Conservation (phyloP, 1,140 invertebrate genomes). For the Parapsyche elsis region DNA sequence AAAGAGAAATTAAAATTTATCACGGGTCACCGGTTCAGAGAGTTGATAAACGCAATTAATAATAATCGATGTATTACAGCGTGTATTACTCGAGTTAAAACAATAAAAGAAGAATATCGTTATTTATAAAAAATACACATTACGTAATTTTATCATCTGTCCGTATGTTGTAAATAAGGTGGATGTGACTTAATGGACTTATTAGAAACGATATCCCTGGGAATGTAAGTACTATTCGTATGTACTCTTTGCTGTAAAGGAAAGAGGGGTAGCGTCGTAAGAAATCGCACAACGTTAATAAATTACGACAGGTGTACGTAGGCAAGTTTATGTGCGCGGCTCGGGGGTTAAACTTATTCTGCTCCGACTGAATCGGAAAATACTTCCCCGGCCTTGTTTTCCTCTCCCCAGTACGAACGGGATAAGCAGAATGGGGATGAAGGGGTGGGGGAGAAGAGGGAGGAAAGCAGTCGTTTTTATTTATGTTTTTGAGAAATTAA, state of each 20-base stretch:
- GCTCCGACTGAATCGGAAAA: conserved; percentile 47
- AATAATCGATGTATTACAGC: too few species aligned
- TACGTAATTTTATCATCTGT: too few species aligned
- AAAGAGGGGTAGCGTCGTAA: conserved; percentile 12
- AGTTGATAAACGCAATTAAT: too few species aligned
- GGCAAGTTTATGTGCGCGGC: conserved; percentile 50
- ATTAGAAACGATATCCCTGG: too few species aligned
- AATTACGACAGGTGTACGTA: conserved; percentile 56
- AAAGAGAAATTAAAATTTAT: neutral
- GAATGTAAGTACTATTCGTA: too few species aligned
- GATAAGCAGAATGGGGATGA: neutral
- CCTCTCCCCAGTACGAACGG: neutral
- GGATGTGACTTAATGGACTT: too few species aligned
- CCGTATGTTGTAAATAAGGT: too few species aligned
- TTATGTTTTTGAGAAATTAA: conserved; percentile 54
- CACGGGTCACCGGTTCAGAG: conserved; percentile 4
- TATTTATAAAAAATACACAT: too few species aligned
- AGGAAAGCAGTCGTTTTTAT: conserved; percentile 46
- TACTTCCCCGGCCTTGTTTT: conserved; percentile 30
- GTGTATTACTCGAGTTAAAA: too few species aligned
- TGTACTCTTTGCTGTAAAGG: neutral
- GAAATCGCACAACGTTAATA: conserved; percentile 49
- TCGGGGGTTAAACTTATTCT: conserved; percentile 55
- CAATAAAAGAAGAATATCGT: too few species aligned
- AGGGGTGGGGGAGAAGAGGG: neutral